Conservation (phyloP, 2,797 vertebrate species). For the Aeoliscus strigatus region DNA sequence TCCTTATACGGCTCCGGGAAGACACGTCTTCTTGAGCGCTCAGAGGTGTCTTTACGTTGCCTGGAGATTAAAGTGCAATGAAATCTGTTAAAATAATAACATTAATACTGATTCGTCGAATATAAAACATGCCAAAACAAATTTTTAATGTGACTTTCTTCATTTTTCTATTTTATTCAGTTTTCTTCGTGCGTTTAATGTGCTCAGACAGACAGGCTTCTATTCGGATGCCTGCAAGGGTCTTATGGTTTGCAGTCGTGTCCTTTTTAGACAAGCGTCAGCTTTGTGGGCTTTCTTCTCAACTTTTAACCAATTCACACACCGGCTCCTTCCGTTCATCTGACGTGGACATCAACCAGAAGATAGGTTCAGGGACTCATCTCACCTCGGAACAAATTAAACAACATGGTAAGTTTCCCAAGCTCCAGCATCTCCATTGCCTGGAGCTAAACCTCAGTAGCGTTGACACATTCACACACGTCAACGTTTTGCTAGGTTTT, state of each 20-base stretch:
- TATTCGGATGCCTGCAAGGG: constrained; percentile 29
- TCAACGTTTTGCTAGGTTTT: constrained; percentile 23
- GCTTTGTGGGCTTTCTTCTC: constrained; percentile 47
- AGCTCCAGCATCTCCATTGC: neutral
- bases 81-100: accelerated
- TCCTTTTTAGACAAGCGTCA: constrained; percentile 75
- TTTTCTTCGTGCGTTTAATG: neutral
- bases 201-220: constrained; percentile 48
- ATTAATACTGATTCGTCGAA: too few relatives aligned
- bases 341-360: constrained; percentile 38
- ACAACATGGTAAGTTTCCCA: constrained; percentile 66
- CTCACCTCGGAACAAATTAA: constrained; percentile 22
- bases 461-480: constrained; percentile 19
- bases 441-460: neutral
- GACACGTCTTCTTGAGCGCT: constrained; percentile 57
- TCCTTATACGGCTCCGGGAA: constrained; percentile 34
- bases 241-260: constrained; percentile 74
- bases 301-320: constrained; percentile 38
- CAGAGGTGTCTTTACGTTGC: constrained; percentile 12
- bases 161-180: accelerated
- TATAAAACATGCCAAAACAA: too few relatives aligned
- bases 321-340: constrained; percentile 20
- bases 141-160: too few relatives aligned
- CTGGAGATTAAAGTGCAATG: constrained; percentile 12
- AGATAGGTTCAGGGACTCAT: constrained; percentile 19